phyloP scores from a whole-genome alignment of 2,113 vertebrate genomes.

The Pipa parva region DNA sequence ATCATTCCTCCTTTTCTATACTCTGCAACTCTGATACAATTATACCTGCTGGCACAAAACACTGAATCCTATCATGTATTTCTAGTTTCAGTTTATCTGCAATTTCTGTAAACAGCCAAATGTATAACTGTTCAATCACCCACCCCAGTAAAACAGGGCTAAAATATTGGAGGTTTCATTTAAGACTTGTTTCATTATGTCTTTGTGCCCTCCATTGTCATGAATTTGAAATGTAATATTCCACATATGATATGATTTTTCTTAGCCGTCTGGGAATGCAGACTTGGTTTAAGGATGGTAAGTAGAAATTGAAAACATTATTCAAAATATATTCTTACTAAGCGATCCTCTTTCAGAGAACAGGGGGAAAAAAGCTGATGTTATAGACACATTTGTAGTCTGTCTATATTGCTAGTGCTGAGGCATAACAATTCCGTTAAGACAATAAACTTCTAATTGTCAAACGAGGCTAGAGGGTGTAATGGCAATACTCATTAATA shows the following conservation, averaged over 20 bases:
- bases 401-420: too few species aligned
- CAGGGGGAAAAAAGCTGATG: slow-evolving; percentile 19
- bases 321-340: slow-evolving; percentile 19
- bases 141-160: background rate
- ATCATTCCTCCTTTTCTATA: background rate
- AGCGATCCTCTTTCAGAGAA: too few species aligned
- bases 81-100: background rate
- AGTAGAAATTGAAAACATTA: slow-evolving; percentile 32
- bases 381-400: slow-evolving; percentile 19
- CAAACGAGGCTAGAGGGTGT: slow-evolving; percentile 14
- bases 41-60: background rate
- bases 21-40: background rate
- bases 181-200: background rate
- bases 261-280: slow-evolving; percentile 4
- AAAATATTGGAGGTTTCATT: background rate
- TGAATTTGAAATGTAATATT: background rate
- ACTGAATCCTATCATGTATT: slow-evolving; percentile 2
- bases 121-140: background rate
- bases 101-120: background rate
- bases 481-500: slow-evolving; percentile 13
- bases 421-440: slow-evolving; percentile 17
- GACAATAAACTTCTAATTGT: slow-evolving; percentile 3
- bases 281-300: slow-evolving; percentile 20
- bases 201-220: background rate
- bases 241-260: slow-evolving; percentile 17